Evolutionary conservation across 2,113 vertebrate genomes (phyloP).

Genomic region (Notarius quadriscutis): DNA sequence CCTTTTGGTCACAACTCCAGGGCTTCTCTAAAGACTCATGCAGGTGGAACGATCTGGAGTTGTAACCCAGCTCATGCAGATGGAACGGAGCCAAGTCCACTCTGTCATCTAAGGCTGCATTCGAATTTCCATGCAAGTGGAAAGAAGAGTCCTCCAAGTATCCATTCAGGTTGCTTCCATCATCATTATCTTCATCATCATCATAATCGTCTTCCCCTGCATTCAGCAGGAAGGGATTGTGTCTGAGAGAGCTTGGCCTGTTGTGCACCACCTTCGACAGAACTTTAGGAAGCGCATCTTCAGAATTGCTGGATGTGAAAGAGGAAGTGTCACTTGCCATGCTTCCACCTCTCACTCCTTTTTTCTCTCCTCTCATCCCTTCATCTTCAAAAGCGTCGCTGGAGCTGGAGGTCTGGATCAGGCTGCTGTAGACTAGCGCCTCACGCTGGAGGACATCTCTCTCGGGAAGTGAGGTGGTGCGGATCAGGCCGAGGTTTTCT

Average conservation of each 20-base stretch:
- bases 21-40: conserved; percentile 71
- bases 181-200: conserved; percentile 70
- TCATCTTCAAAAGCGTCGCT: conserved; percentile 52
- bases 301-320: conserved; percentile 72
- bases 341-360: conserved; percentile 61
- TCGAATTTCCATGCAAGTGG: conserved; percentile 79
- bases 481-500: conserved; percentile 80
- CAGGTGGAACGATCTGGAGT: conserved; percentile 74
- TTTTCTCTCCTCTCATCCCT: conserved; percentile 49
- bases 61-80: conserved; percentile 77
- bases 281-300: conserved; percentile 62
- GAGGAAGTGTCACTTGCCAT: conserved; percentile 72
- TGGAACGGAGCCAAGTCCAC: conserved; percentile 75
- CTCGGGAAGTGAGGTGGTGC: conserved; percentile 81
- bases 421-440: conserved; percentile 84
- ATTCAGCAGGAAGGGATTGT: conserved; percentile 89
- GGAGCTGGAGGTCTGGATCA: conserved; percentile 79
- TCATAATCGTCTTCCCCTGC: conserved; percentile 74
- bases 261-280: conserved; percentile 65
- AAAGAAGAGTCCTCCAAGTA: conserved; percentile 84
- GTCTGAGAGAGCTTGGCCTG: conserved; percentile 70
- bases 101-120: conserved; percentile 60
- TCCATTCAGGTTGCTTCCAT: conserved; percentile 69
- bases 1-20: conserved; percentile 68
- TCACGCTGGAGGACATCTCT: conserved; percentile 85